Base-by-base conservation (phyloP, 2,797 vertebrate genomes). In the Syngnathus rostellatus region DNA sequence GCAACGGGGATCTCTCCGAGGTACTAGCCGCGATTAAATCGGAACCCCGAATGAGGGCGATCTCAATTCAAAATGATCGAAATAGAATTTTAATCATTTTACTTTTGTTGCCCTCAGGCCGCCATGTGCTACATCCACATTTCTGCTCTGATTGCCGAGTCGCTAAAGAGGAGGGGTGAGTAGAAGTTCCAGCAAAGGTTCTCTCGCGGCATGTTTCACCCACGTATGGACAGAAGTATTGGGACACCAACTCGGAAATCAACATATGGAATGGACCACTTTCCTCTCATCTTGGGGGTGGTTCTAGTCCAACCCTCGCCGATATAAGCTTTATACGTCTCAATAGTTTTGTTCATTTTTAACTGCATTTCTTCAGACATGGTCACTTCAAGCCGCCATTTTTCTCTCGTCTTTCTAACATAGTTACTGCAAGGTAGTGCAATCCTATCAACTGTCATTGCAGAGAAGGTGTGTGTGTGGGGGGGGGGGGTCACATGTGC, bases 51-150 rank as follows among this genome's bases (percentile, higher is more conserved):
- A 48, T 48, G 14, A 48, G 14, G 45, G 16, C 14, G 17, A 48
- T 3, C 45, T 50, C 11, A 50, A 7, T 50, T 50, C 6, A 21
- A 51, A 51, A 9, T 51, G 1, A 51, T n/a, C 21, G 2, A 51
- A 21, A 8, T 51, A 8, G 48, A 6, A 51, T 51, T 48, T 51
- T 10, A 51, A 51, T 51, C 2, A n/a, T 7, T 51, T 7, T 8
- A 51, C 21, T n/a, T 51, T 51, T 51, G 8, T 9, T 3, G 1
- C 14, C 40, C 45, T 14, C 5, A 99, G 97, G 97, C 96, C 67
- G 95, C 97, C 40, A 99, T 99, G 97, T 99, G 97, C 75, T 99
- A 98, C 74, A 95, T 99, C 85, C 97, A 99, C 77, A 98, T 99
- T 25, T 96, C 97, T 8, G 97, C 97, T 46, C 91, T 99, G 76